A percentile compares a stretch with the other conserved stretches of the same genome.
Conservation (phyloP, 2,888 invertebrate species). For the Hirtodrosophila confusa region DNA sequence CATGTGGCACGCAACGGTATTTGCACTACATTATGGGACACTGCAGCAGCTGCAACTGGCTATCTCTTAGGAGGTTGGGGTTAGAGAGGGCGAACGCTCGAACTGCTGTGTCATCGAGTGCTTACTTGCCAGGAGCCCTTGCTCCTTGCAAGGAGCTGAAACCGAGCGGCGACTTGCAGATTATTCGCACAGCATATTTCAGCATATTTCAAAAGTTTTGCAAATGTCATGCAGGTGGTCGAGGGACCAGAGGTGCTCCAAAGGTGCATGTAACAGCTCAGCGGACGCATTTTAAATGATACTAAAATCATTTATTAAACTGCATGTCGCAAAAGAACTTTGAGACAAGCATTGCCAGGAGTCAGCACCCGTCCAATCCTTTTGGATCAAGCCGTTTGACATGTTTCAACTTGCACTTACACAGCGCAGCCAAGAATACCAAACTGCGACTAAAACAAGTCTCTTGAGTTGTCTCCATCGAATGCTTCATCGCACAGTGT, state of each 20-base stretch:
- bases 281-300: conserved; percentile 31
- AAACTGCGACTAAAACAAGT: conserved; percentile 4
- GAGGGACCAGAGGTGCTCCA: conserved; percentile 1
- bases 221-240: conserved; percentile 58
- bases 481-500: too few relatives aligned
- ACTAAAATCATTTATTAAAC: conserved; percentile 48
- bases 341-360: too few relatives aligned
- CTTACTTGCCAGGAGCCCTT: conserved; percentile 17
- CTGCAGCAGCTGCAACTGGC: conserved; percentile 17
- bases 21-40: conserved; percentile 10
- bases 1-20: conserved; percentile 12
- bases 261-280: conserved; percentile 25
- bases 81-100: background rate
- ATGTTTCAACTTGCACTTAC: conserved; percentile 49
- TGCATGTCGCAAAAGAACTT: conserved; percentile 9
- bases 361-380: background rate
- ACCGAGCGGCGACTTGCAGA: conserved; percentile 17
- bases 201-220: conserved; percentile 64
- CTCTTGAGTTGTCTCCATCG: background rate
- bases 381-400: conserved; percentile 40
- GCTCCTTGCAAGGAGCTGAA: background rate
- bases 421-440: conserved; percentile 4
- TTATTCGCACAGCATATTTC: conserved; percentile 62
- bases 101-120: conserved; percentile 57
- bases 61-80: background rate